Evolutionary conservation across 1,140 invertebrate species (phyloP).

Genomic region (Gryon sp.): DNA sequence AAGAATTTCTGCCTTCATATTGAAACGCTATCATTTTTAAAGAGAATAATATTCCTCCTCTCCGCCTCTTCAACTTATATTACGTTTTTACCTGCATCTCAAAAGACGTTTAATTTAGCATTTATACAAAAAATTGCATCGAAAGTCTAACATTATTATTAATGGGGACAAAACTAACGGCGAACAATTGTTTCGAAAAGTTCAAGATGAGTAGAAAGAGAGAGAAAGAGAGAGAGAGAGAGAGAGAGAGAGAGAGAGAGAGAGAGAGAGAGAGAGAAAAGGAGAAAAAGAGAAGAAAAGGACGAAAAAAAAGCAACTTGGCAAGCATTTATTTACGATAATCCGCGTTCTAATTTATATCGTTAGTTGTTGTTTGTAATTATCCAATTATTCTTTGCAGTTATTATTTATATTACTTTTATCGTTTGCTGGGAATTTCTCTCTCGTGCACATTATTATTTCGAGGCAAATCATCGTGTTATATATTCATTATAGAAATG

Average conservation of each 20-base stretch:
- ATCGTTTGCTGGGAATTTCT: slow-evolving; percentile 9
- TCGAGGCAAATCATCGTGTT: slow-evolving; percentile 21
- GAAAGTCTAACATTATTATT: slow-evolving; percentile 26
- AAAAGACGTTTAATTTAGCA: slow-evolving; percentile 29
- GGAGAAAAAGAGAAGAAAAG: too few species aligned
- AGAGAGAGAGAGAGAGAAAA: too few species aligned
- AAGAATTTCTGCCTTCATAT: slow-evolving; percentile 38
- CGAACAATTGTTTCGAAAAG: slow-evolving; percentile 7
- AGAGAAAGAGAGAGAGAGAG: too few species aligned
- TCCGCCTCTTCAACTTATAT: slow-evolving; percentile 38
- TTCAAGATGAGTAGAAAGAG: background rate
- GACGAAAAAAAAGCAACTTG: too few species aligned
- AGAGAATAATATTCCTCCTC: slow-evolving; percentile 29
- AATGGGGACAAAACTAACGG: slow-evolving; percentile 3
- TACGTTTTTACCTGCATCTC: slow-evolving; percentile 20
- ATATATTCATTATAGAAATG: slow-evolving; percentile 36
- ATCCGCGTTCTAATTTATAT: slow-evolving; percentile 9
- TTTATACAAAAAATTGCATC: slow-evolving; percentile 27
- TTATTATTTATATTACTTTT: slow-evolving; percentile 12
- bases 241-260: too few species aligned
- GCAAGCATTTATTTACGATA: slow-evolving; percentile 16
- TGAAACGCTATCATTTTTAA: slow-evolving; percentile 55
- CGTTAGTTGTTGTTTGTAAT: slow-evolving; percentile 9
- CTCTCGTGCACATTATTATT: slow-evolving; percentile 25
- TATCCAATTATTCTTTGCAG: slow-evolving; percentile 19